Evolutionary conservation across 2,113 vertebrate species (phyloP), one percentile per base, ranked within the genome.

Genomic region (Pogonocichla stellata): DNA sequence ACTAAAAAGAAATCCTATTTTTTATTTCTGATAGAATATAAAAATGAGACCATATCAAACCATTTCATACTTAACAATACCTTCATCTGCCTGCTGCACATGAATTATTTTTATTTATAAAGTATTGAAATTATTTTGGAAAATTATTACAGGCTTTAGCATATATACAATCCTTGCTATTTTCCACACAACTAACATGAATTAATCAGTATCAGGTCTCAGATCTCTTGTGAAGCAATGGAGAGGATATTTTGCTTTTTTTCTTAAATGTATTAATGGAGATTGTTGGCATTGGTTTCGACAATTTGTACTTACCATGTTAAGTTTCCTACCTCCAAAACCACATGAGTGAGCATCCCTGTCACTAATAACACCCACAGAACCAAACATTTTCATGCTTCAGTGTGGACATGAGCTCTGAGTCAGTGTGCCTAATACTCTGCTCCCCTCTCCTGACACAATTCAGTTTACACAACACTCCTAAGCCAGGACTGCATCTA

Each of bases 291-390:
- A 0, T 5, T 23, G 6, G 2, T 67, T 89, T 60, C 43, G 61
- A 33, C 8, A 79, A 16, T 24, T 47, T 51, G 2, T 64, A 23
- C 3, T 2, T 28, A 57, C 6, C 17, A 81, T 19, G 4, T 7
- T 12, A 56, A 81, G 8, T 50, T 91, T 91, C 51, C 40, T 56
- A 28, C 20, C 47, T 54, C 18, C 11, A 67, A 54, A 87, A 24
- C 6, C 33, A 50, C 8, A 40, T 0, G 1, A 66, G 8, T 19
- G 19, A 87, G 13, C 22, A 50, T 45, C 16, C 45, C 10, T 53
- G 17, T 61, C 17, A 4, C 20, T 51, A 19, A n/a, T 43, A 36
- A 20, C 50, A 50, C 25, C 18, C 26, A 0, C 19, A 87, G 14
- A 9, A 69, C 19, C 14, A 45, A 86, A 70, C 3, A 13, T 18